Evolutionary conservation across 2,888 invertebrate genomes (phyloP), one percentile per base, ranked within the genome.

Genomic region (Brenthis hecate): DNA sequence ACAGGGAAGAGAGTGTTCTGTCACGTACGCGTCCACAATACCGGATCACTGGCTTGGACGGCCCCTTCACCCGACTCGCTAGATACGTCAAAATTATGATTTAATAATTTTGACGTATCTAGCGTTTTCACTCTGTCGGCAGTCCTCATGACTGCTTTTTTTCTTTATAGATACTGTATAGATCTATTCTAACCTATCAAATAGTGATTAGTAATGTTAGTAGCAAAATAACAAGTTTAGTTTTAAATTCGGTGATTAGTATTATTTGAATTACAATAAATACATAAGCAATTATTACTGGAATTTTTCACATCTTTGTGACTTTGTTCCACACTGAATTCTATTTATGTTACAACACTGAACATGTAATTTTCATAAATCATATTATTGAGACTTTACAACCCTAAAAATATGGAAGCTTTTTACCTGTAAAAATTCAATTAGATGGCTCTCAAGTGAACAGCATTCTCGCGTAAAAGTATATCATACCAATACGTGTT

Each of bases 61-160:
- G 50, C 65, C 55, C 28, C 28, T 43, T 53, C 16, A 48, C 58
- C 48, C 61, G 36, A n/a, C 36, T 36, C 43, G 55, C 23, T 55
- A 43, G 16, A 48, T 32, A 48, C 3, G 32, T 19, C 50, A 61
- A 61, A 19, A 66, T 58, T 60, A 60, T 66, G 60, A 60, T 66
- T 55, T 66, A 66, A 48, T 19, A 60, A 54, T 60, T 55, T 60
- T 66, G 66, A n/a, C n/a, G n/a, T n/a, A n/a, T n/a, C n/a, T n/a
- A n/a, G n/a, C n/a, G 19, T 19, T 19, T 19, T 19, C 19, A 19
- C 19, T 19, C 19, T 19, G 1, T 19, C 19, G 19, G 19, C 19
- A 19, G 19, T 19, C 19, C 1, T 19, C 19, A 19, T 19, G 19
- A 19, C 19, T 19, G 19, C 19, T 19, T 19, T 19, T 19, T 28